phyloP scores from a whole-genome alignment of 1,140 invertebrate genomes.

The Rhagoletis pomonella region DNA sequence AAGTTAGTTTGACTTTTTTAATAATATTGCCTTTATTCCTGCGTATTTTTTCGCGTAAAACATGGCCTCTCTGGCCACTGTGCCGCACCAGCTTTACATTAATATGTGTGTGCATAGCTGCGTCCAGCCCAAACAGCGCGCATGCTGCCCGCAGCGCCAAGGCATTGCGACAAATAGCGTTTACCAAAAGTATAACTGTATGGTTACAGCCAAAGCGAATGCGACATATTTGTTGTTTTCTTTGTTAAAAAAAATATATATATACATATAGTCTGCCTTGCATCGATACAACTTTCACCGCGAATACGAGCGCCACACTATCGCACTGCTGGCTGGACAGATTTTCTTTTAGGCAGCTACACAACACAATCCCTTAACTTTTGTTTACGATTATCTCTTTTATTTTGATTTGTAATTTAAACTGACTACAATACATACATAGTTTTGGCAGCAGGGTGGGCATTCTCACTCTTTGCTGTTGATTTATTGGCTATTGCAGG shows the following conservation, averaged over 20 bases:
- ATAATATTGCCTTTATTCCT: too few relatives aligned
- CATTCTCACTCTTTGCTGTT: neutral
- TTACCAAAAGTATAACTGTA: conserved; percentile 5
- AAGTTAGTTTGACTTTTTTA: too few relatives aligned
- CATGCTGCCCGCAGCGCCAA: neutral
- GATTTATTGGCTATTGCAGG: conserved; percentile 36
- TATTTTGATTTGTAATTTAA: conserved; percentile 45
- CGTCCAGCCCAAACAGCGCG: neutral
- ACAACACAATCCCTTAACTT: neutral
- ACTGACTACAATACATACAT: neutral
- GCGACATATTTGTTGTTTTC: conserved; percentile 19
- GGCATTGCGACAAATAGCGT: conserved; percentile 12
- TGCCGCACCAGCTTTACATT: too few relatives aligned
- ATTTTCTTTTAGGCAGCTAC: too few relatives aligned
- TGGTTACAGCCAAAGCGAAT: neutral
- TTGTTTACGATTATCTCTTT: neutral
- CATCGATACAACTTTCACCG: conserved; percentile 35
- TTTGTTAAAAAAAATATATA: neutral
- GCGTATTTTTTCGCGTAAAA: too few relatives aligned
- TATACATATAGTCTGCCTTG: neutral
- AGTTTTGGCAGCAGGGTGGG: neutral
- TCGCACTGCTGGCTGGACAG: neutral
- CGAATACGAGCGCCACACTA: neutral
- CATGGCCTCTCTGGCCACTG: too few relatives aligned
- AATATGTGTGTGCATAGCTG: neutral